Evolutionary conservation across 2,797 vertebrate genomes (phyloP), one percentile per base, ranked within the genome.

Genomic region (Pipistrellus pygmaeus): DNA sequence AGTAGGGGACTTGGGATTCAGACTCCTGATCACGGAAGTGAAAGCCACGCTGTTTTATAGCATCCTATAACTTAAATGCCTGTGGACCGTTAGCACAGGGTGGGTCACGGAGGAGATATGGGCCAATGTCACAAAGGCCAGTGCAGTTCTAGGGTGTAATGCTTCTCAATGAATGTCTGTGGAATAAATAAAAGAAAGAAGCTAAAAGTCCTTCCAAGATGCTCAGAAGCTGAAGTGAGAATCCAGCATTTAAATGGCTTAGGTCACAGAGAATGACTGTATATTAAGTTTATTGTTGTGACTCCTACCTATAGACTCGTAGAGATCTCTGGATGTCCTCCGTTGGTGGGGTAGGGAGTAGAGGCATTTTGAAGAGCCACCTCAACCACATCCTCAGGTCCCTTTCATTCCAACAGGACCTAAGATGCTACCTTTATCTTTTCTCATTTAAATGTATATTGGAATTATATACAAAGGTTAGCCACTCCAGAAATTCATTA

Each of bases 401-500:
- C 2, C 18, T 44, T 68, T 13, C 15, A 38, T 68, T 17, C 46
- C 48, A 71, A 13, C 23, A 78, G 89, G 32, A 64, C 1, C 32
- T 38, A 30, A 15, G 32, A 88, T 15, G 46, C n/a, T 46, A 71
- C 27, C 57, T 77, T 68, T 84, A 64, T 66, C 27, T 75, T 80
- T 55, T 66, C 41, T 81, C 2, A 64, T 41, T 75, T 57, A 85
- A 35, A 23, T 15, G 21, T 44, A n/a, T 30, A 46, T 57, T 64
- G 64, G 90, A 80, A 35, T 32, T 44, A 2, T 14, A 57, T 44
- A 23, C 32, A 68, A 71, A 41, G 12, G 2, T 85, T 41, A 91
- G 81, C 2, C 94, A 85, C n/a, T 81, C 18, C 76, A 68, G 44
- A 88, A 84, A 85, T 30, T 84, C 14, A 86, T 60, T 60, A n/a